These are phyloP conservation scores for Macquaria australasica DNA, from an alignment of 2,113 vertebrate genomes.

Conservation along the genomic window DNA sequence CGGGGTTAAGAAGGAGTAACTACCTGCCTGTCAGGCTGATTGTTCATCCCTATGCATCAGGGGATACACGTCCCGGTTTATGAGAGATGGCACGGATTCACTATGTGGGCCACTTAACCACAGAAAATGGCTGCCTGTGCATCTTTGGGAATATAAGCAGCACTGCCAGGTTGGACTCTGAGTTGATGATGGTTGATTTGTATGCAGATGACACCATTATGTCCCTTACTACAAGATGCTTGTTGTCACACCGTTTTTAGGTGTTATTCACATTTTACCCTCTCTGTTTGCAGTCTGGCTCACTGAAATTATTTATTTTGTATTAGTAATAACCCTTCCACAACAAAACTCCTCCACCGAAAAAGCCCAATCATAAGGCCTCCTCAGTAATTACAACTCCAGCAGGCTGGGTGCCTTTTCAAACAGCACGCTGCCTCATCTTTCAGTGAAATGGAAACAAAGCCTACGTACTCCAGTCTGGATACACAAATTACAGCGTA, in stretches of 20 bases:
- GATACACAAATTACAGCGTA: conserved; percentile 70
- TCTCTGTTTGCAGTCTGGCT: conserved; percentile 30
- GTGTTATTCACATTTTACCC: conserved; percentile 19
- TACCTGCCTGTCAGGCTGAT: conserved; percentile 84
- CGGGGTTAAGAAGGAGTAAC: conserved; percentile 84
- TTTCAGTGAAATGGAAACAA: conserved; percentile 66
- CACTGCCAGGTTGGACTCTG: conserved; percentile 24
- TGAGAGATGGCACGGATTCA: conserved; percentile 68
- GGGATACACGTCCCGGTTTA: conserved; percentile 75
- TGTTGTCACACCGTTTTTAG: not conserved
- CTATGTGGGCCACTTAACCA: conserved; percentile 75
- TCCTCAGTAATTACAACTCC: conserved; percentile 67
- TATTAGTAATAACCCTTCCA: conserved; percentile 46
- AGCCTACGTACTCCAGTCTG: conserved; percentile 57
- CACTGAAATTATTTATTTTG: conserved; percentile 47
- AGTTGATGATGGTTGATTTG: conserved; percentile 22
- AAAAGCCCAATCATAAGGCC: conserved; percentile 50
- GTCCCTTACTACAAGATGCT: conserved; percentile 25
- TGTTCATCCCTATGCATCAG: conserved; percentile 81
- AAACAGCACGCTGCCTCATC: conserved; percentile 56
- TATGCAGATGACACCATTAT: conserved; percentile 51
- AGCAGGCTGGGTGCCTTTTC: conserved; percentile 51
- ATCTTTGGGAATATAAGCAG: conserved; percentile 39
- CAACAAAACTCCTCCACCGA: conserved; percentile 21
- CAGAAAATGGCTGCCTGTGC: conserved; percentile 65